Base-by-base conservation (phyloP, 2,113 vertebrate species). In the Zeus faber region DNA sequence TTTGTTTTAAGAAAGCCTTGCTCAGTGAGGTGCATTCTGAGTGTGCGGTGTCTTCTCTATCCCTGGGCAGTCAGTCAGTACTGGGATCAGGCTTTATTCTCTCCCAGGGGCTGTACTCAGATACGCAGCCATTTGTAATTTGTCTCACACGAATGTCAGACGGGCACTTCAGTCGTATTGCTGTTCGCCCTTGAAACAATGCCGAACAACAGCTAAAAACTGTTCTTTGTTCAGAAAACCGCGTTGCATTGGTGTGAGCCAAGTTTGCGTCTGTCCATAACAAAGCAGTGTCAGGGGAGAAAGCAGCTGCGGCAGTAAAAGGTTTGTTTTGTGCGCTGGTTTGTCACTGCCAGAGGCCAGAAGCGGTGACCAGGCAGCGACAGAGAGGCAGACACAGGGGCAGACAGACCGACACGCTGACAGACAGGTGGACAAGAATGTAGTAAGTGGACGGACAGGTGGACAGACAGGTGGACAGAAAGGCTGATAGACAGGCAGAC, bases 181-280 rank as follows among this genome's bases (percentile, higher is more conserved):
- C 72, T 64, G 65, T n/a, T n/a, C n/a, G n/a, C n/a, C n/a, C n/a
- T 46, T 26, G 68, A 65, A 43, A 48, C 6, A 46, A 58, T 51
- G 65, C 62, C 62, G 11, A 2, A 29, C 26, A 8, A 29, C 26
- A n/a, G n/a, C 8, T 29, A 29, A 31, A 50, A 18, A 56, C 9
- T 43, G 17, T 73, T 70, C 71, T 48, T 7, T n/a, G 20, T 24
- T 54, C 20, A 5, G 54, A 49, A 46, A 50, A 70, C 49, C 21
- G 50, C 49, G 2, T 62, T 43, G 48, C 14, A 65, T 82, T 85
- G 88, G 87, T 86, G 82, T 85, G 85, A 90, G 86, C 83, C 83
- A 83, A 70, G 76, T 86, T 84, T 87, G 79, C 80, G 76, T 50
- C 74, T n/a, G n/a, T n/a, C n/a, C n/a, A n/a, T n/a, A n/a, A n/a